A percentile compares a stretch with the other conserved stretches of the same genome.
phyloP scores from a whole-genome alignment of 2,113 vertebrate genomes.

The Passerina amoena region DNA sequence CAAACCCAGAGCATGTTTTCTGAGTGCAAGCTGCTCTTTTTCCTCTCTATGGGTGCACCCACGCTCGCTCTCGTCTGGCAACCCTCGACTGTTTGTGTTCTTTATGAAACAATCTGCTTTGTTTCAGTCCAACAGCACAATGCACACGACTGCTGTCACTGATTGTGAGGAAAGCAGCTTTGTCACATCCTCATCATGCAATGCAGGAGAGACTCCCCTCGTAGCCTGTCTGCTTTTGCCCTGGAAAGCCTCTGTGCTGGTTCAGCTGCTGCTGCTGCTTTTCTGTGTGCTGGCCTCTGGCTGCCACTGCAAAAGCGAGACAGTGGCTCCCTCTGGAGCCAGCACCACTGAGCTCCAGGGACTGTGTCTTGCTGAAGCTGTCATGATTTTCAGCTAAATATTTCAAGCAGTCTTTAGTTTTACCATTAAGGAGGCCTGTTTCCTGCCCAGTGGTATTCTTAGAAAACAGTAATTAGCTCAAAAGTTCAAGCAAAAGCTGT shows the following conservation, averaged over 20 bases:
- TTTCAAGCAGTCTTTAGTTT: background rate
- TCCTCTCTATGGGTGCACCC: background rate
- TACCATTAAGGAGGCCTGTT: background rate
- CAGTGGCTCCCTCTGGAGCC: conserved; percentile 69
- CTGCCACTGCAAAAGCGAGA: conserved; percentile 34
- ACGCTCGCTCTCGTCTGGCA: accelerated
- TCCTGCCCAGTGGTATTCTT: background rate
- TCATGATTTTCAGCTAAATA: background rate
- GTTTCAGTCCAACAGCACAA: background rate
- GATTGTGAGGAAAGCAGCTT: background rate
- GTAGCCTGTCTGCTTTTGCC: background rate
- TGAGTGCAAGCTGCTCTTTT: background rate
- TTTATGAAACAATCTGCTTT: background rate
- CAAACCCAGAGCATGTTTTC: background rate
- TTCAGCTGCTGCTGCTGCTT: background rate
- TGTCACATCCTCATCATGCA: accelerated
- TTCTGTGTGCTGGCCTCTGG: background rate
- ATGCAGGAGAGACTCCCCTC: background rate
- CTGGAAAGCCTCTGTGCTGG: background rate
- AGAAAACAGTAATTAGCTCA: background rate
- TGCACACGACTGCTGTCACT: background rate
- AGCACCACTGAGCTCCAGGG: background rate
- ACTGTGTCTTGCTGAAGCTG: background rate
- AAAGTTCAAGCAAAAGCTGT: background rate
- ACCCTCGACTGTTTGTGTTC: background rate